These are phyloP conservation scores for Ranitomeya imitator DNA, from an alignment of 2,113 vertebrate species.

Conservation along the genomic window DNA sequence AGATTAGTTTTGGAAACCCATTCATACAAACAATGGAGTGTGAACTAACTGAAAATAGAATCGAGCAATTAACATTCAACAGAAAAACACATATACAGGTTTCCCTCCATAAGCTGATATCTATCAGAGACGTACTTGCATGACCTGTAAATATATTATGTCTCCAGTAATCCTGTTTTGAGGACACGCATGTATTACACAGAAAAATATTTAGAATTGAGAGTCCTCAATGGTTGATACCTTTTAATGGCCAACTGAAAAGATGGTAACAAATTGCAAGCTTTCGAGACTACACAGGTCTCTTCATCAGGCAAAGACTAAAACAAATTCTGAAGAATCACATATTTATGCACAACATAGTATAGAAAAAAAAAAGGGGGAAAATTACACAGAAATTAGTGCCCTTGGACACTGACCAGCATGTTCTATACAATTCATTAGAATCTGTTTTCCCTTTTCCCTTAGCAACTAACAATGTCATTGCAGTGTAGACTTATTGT, in stretches of 20 bases:
- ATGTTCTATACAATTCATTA: not conserved
- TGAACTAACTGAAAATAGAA: not conserved
- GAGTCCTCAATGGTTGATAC: no score
- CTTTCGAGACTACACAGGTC: no score
- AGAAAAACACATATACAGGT: not conserved
- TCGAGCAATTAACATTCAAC: not conserved
- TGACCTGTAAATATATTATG: not conserved
- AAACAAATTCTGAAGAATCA: no score
- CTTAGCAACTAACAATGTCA: conserved; percentile 17
- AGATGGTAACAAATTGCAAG: no score
- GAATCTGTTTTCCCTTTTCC: not conserved
- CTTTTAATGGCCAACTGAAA: no score
- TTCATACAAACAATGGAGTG: conserved; percentile 11
- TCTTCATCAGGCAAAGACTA: no score
- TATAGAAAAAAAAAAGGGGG: no score
- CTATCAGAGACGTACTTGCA: not conserved
- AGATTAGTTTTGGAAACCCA: conserved; percentile 2
- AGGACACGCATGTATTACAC: no score
- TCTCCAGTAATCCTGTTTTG: not conserved
- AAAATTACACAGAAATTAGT: not conserved
- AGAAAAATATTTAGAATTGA: no score
- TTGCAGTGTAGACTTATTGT: not conserved
- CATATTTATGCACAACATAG: no score
- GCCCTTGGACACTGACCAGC: not conserved
- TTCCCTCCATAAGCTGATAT: not conserved